Conservation (phyloP, 2,888 invertebrate genomes). For the Eremobia ochroleuca region DNA sequence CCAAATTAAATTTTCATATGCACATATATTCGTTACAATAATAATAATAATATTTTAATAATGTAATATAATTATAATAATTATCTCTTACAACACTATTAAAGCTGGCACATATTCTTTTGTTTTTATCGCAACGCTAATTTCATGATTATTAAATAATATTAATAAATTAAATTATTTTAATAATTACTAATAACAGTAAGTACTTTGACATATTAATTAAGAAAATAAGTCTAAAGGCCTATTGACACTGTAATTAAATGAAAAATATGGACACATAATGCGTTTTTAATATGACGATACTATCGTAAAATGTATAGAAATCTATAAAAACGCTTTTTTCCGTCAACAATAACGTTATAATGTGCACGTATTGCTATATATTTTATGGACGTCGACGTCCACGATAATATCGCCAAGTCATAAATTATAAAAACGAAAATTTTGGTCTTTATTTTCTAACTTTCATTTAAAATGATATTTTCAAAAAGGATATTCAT, state of each 20-base stretch:
- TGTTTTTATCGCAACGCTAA: slow-evolving; percentile 84
- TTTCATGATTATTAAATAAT: slow-evolving; percentile 65
- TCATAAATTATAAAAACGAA: background rate
- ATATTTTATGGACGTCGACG: background rate
- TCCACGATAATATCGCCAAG: background rate
- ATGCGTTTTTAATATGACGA: background rate
- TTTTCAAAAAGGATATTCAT: background rate
- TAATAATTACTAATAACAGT: slow-evolving; percentile 38
- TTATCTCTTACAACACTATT: slow-evolving; percentile 86
- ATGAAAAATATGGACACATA: background rate
- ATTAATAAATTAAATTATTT: slow-evolving; percentile 52
- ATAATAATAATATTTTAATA: slow-evolving; percentile 78
- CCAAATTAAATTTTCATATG: slow-evolving; percentile 78
- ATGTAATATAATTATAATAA: slow-evolving; percentile 81
- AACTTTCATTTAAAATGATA: background rate
- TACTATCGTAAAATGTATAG: background rate
- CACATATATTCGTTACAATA: slow-evolving; percentile 89
- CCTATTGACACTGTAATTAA: background rate
- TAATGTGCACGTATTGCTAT: background rate
- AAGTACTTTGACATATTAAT: slow-evolving; percentile 35
- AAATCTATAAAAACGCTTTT: background rate
- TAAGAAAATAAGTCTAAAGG: slow-evolving; percentile 23
- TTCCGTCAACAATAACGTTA: background rate
- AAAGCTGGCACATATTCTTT: slow-evolving; percentile 87
- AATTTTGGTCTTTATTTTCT: background rate